Evolutionary conservation across 2,888 invertebrate genomes (phyloP).

Genomic region (Pyrgus malvae): DNA sequence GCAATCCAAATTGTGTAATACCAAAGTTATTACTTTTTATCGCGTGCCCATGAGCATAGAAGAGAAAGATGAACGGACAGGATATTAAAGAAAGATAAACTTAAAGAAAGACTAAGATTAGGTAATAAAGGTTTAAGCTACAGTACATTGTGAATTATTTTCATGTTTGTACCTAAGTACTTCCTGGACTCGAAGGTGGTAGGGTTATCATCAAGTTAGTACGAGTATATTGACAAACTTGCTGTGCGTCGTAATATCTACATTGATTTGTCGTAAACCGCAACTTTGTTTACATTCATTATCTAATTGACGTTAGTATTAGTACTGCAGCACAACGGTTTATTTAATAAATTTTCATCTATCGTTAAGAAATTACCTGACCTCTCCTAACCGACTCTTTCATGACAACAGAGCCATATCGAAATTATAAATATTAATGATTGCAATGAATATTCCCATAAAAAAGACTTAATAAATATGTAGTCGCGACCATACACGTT

Average conservation of each 20-base stretch:
- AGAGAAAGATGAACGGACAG: background rate
- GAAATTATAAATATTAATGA: too few relatives aligned
- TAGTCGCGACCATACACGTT: too few relatives aligned
- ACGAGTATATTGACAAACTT: conserved; percentile 1
- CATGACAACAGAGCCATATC: too few relatives aligned
- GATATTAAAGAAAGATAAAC: background rate
- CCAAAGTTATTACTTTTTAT: too few relatives aligned
- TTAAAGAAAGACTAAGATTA: background rate
- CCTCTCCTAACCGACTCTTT: too few relatives aligned
- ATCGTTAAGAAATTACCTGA: too few relatives aligned
- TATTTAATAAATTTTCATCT: too few relatives aligned
- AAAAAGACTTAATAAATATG: too few relatives aligned
- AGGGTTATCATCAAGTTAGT: conserved; percentile 19
- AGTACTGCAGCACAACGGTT: too few relatives aligned
- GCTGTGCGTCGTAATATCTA: background rate
- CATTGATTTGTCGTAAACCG: conserved; percentile 63
- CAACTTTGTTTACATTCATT: conserved; percentile 68
- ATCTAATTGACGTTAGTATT: conserved; percentile 64
- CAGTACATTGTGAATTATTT: conserved; percentile 4
- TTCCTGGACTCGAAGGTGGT: conserved; percentile 11
- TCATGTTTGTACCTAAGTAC: conserved; percentile 3
- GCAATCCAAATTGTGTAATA: too few relatives aligned
- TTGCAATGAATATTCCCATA: too few relatives aligned
- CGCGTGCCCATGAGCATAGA: too few relatives aligned
- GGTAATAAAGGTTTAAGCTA: background rate